These are phyloP conservation scores for Ruditapes philippinarum DNA, from an alignment of 1,140 invertebrate species.

Conservation along the genomic window DNA sequence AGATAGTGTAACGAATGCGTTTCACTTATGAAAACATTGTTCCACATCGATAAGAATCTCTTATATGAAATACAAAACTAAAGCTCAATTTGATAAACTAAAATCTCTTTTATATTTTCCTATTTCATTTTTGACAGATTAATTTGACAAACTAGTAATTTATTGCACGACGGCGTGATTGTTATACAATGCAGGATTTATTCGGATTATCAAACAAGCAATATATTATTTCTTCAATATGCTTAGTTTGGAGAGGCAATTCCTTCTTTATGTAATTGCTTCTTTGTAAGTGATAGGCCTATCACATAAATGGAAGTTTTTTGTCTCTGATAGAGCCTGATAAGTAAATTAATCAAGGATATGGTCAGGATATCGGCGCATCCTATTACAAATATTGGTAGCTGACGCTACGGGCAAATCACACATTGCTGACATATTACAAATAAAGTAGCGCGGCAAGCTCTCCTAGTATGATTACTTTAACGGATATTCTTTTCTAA, in stretches of 20 bases:
- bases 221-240: background rate
- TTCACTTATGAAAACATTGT: no score
- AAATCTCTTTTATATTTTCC: background rate
- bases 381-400: background rate
- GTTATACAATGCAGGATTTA: background rate
- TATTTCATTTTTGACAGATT: slow-evolving; percentile 42
- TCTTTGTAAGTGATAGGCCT: background rate
- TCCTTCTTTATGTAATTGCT: slow-evolving; percentile 67
- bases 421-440: slow-evolving; percentile 7
- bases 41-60: no score
- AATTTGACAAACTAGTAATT: background rate
- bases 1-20: no score
- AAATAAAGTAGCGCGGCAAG: background rate
- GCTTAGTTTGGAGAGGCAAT: slow-evolving; percentile 33
- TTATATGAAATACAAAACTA: background rate
- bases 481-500: background rate
- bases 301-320: background rate
- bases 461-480: background rate
- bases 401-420: background rate
- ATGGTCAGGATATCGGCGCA: background rate
- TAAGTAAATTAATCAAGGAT: slow-evolving; percentile 13
- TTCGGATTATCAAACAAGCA: slow-evolving; percentile 21
- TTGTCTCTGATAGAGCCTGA: slow-evolving; percentile 24
- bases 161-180: background rate
- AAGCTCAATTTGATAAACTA: background rate